Percentiles rank a stretch among this genome's conserved stretches.
These are phyloP conservation scores for Eupithecia vulgata DNA, from an alignment of 2,888 invertebrate species.

Conservation along the genomic window DNA sequence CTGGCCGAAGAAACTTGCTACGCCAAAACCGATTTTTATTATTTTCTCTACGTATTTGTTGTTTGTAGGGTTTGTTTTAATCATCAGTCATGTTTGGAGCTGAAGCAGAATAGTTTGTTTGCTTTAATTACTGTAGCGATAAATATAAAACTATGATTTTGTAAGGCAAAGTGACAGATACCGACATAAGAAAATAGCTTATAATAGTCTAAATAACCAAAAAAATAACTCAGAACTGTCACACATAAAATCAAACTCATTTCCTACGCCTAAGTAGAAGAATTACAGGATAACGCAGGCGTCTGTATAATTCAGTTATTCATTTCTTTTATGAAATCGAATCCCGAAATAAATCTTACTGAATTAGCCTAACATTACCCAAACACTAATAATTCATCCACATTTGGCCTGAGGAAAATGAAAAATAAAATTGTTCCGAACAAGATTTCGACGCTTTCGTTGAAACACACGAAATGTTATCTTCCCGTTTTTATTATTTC, in stretches of 20 bases:
- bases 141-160: background rate
- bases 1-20: slow-evolving; percentile 77
- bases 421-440: slow-evolving; percentile 73
- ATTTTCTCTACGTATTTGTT: slow-evolving; percentile 70
- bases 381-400: slow-evolving; percentile 63
- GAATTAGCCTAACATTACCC: slow-evolving; percentile 57
- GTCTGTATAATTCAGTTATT: background rate
- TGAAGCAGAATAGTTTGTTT: background rate
- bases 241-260: background rate
- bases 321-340: slow-evolving; percentile 35
- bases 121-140: background rate
- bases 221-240: background rate
- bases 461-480: slow-evolving; percentile 74
- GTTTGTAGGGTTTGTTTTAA: slow-evolving; percentile 73
- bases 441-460: slow-evolving; percentile 69
- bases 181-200: background rate
- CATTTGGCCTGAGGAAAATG: slow-evolving; percentile 69
- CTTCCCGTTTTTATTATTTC: slow-evolving; percentile 76
- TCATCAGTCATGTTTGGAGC: slow-evolving; percentile 56
- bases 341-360: slow-evolving; percentile 51
- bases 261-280: background rate
- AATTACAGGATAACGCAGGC: background rate
- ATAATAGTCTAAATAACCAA: no score
- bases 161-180: background rate
- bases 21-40: slow-evolving; percentile 80